These are phyloP conservation scores for Poeciliopsis presidionis DNA, from an alignment of 2,797 vertebrate genomes.

Conservation along the genomic window DNA sequence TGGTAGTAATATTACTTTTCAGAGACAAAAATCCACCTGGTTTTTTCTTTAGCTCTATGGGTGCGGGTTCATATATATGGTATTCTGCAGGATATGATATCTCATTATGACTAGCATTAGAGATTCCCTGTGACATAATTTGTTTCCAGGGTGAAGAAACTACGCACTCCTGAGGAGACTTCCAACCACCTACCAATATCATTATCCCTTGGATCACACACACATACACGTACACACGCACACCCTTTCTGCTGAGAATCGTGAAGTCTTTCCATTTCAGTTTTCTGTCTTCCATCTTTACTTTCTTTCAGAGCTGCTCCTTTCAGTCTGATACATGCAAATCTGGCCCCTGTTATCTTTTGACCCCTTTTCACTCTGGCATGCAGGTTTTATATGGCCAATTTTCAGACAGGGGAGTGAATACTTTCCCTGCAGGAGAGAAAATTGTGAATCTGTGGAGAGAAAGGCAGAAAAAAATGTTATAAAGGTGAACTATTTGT, in stretches of 20 bases:
- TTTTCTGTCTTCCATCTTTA: conserved; percentile 27
- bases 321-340: conserved; percentile 59
- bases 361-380: conserved; percentile 38
- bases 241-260: conserved; percentile 37
- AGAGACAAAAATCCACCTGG: conserved; percentile 52
- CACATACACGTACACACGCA: not conserved
- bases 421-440: conserved; percentile 29
- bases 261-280: conserved; percentile 38
- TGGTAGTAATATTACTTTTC: conserved; percentile 49
- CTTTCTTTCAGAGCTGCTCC: conserved; percentile 34
- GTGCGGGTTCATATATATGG: conserved; percentile 47
- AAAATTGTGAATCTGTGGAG: conserved; percentile 11
- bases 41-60: conserved; percentile 22
- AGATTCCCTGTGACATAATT: conserved; percentile 48
- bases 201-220: conserved; percentile 60
- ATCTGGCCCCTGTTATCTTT: conserved; percentile 52
- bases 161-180: conserved; percentile 39
- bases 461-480: conserved; percentile 29
- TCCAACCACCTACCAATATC: conserved; percentile 32
- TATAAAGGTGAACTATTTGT: conserved; percentile 41
- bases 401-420: conserved; percentile 24
- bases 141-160: conserved; percentile 59
- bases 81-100: conserved; percentile 43
- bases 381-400: conserved; percentile 35
- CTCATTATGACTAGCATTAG: conserved; percentile 70